phyloP scores from a whole-genome alignment of 2,888 invertebrate species.

The Eupithecia abbreviata region DNA sequence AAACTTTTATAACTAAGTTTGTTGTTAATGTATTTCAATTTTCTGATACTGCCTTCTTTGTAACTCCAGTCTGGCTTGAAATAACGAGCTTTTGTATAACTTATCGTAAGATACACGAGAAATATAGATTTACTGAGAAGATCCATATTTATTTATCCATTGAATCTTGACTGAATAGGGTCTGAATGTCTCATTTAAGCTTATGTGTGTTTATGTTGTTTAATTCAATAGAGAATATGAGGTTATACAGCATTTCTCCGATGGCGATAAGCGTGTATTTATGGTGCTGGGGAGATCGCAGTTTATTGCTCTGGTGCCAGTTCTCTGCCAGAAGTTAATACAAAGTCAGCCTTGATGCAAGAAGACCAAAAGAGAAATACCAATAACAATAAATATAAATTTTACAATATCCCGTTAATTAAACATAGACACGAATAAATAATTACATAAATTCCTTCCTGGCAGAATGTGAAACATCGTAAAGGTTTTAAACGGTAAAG shows the following conservation, averaged over 20 bases:
- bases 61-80: neutral
- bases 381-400: too few relatives aligned
- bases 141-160: neutral
- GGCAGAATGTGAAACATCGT: too few relatives aligned
- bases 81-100: neutral
- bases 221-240: slow-evolving; percentile 23
- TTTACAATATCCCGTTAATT: neutral
- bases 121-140: neutral
- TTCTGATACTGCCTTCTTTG: neutral
- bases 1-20: neutral
- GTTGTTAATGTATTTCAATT: neutral
- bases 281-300: slow-evolving; percentile 48
- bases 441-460: too few relatives aligned
- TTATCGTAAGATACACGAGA: neutral
- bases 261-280: slow-evolving; percentile 45
- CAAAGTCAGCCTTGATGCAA: slow-evolving; percentile 33
- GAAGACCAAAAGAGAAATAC: neutral
- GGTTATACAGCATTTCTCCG: slow-evolving; percentile 11
- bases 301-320: slow-evolving; percentile 41
- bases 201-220: neutral
- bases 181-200: slow-evolving; percentile 7
- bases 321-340: slow-evolving; percentile 40
- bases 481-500: too few relatives aligned
- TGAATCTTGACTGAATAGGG: slow-evolving; percentile 3
- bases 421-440: neutral